Evolutionary conservation across 2,888 invertebrate genomes (phyloP).

Genomic region (Harmothoe impar): DNA sequence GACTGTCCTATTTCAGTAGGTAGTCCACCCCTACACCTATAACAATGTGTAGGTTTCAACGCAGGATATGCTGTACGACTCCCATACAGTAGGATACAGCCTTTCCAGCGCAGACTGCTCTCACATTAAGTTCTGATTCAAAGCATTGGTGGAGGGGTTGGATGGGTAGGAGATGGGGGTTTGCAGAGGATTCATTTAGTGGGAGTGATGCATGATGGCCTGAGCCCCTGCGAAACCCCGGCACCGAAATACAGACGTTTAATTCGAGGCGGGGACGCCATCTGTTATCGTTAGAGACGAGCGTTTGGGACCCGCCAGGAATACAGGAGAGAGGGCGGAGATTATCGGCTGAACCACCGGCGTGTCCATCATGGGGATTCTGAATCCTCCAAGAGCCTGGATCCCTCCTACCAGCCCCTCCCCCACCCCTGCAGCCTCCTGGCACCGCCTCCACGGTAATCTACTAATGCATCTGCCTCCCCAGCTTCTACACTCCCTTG

Average conservation of each 20-base stretch:
- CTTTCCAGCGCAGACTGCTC: background rate
- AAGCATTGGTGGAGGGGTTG: background rate
- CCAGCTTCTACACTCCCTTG: background rate
- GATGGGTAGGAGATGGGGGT: background rate
- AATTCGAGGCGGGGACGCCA: background rate
- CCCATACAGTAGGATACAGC: background rate
- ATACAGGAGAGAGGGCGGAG: background rate
- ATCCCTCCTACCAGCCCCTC: background rate
- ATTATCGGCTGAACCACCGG: slow-evolving; percentile 8
- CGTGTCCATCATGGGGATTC: slow-evolving; percentile 38
- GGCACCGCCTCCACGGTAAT: background rate
- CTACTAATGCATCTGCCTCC: slow-evolving; percentile 35
- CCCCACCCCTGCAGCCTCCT: background rate
- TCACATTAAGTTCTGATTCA: no score
- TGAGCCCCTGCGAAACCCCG: background rate
- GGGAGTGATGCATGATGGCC: slow-evolving; percentile 8
- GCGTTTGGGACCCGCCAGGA: background rate
- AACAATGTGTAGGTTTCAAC: background rate
- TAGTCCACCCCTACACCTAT: background rate
- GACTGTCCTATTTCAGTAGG: no score
- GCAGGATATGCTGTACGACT: background rate
- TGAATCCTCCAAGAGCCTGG: background rate
- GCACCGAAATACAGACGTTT: slow-evolving; percentile 24
- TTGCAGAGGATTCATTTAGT: background rate
- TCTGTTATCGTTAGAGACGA: slow-evolving; percentile 12